A percentile compares a stretch with the other conserved stretches of the same genome.
These are phyloP conservation scores for Erebia epiphron DNA, from an alignment of 2,888 invertebrate species.

Conservation along the genomic window DNA sequence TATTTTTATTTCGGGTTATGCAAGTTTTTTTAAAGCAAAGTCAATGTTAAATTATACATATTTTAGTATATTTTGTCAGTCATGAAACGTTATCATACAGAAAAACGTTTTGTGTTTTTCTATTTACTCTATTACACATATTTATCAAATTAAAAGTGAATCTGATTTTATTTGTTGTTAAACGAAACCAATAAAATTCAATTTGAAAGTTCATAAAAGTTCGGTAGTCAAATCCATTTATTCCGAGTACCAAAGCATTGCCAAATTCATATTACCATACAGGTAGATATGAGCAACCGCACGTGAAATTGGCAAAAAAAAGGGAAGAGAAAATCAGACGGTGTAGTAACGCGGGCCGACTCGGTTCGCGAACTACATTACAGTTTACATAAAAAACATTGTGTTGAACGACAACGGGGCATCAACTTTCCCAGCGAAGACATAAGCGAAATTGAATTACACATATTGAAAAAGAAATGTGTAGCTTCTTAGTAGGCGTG, in stretches of 20 bases:
- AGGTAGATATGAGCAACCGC: slow-evolving; percentile 69
- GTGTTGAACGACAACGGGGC: slow-evolving; percentile 82
- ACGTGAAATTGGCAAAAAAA: slow-evolving; percentile 76
- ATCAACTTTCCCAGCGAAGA: slow-evolving; percentile 83
- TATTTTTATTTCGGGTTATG: too few relatives aligned
- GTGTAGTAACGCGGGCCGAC: slow-evolving; percentile 70
- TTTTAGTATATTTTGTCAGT: background rate
- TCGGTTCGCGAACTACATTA: slow-evolving; percentile 81
- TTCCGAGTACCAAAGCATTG: slow-evolving; percentile 32
- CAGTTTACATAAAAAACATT: slow-evolving; percentile 84
- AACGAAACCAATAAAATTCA: slow-evolving; percentile 24
- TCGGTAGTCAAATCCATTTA: slow-evolving; percentile 29
- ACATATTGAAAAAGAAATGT: slow-evolving; percentile 84
- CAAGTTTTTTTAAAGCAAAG: too few relatives aligned
- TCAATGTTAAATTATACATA: background rate
- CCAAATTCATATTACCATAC: slow-evolving; percentile 44
- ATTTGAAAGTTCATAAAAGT: slow-evolving; percentile 28
- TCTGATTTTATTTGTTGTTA: slow-evolving; percentile 15
- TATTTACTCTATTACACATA: too few relatives aligned
- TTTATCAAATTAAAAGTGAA: slow-evolving; percentile 1
- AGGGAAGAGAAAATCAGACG: slow-evolving; percentile 66
- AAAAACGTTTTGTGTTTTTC: too few relatives aligned
- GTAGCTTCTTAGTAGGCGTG: slow-evolving; percentile 82
- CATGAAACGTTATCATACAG: background rate
- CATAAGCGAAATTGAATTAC: slow-evolving; percentile 84